Percentiles rank a stretch among this genome's conserved stretches.
Conservation (phyloP, 1,140 invertebrate species). For the Bombus fervidus region DNA sequence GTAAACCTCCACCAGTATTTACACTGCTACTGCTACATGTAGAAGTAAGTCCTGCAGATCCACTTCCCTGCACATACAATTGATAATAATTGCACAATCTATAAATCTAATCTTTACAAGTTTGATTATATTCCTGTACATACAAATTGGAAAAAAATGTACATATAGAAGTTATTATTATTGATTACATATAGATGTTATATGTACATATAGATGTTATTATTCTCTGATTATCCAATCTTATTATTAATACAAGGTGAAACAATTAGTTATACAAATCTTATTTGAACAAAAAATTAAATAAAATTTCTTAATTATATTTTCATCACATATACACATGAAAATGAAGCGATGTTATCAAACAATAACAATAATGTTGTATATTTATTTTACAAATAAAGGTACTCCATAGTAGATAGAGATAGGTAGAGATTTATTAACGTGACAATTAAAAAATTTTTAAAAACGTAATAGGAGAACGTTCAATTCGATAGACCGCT, state of each 20-base stretch:
- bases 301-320: background rate
- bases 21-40: constrained; percentile 75
- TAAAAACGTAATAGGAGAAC: constrained; percentile 20
- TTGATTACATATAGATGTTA: background rate
- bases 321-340: background rate
- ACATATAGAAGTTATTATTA: background rate
- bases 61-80: constrained; percentile 65
- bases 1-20: constrained; percentile 72
- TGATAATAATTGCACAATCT: constrained; percentile 10
- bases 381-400: background rate
- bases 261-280: background rate
- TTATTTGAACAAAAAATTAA: background rate
- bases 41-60: constrained; percentile 70
- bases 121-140: no score
- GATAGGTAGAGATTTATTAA: constrained; percentile 34
- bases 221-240: background rate
- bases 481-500: constrained; percentile 22
- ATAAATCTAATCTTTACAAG: background rate
- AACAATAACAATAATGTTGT: background rate
- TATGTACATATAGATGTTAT: background rate
- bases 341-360: background rate
- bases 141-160: background rate
- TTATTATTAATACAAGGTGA: background rate
- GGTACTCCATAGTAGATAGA: background rate
- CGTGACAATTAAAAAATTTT: background rate